Conservation (phyloP, 35 echinoderm and acorn worm species). For the Apostichopus parvimensis region DNA sequence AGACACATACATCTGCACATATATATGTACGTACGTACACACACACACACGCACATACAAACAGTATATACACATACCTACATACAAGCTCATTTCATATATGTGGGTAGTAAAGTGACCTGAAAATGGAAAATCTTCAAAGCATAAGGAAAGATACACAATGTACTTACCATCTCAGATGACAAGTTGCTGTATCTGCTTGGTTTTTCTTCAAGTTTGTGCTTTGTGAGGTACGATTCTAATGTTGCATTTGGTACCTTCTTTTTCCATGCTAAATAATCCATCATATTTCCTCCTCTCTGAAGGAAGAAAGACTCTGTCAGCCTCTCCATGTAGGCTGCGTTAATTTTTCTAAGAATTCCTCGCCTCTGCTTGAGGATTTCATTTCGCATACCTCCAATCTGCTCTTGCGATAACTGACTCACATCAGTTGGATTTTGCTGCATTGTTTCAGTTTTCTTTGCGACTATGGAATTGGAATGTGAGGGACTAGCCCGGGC, state of each 20-base stretch:
- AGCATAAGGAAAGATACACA: not conserved
- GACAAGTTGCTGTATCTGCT: conserved; percentile 20
- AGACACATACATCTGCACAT: too few species aligned
- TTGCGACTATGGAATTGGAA: conserved; percentile 80
- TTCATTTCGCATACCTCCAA: conserved; percentile 75
- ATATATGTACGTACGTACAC: too few species aligned
- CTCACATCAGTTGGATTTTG: conserved; percentile 41
- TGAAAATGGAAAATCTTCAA: too few species aligned
- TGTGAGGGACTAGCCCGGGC: conserved; percentile 93
- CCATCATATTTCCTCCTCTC: conserved; percentile 96
- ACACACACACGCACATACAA: too few species aligned
- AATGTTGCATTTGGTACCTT: conserved; percentile 71
- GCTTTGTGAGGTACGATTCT: conserved; percentile 65
- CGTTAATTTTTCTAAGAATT: conserved; percentile 79
- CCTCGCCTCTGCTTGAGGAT: conserved; percentile 75
- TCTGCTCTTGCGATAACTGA: conserved; percentile 65
- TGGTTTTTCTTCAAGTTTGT: conserved; percentile 75
- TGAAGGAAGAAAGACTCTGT: conserved; percentile 95
- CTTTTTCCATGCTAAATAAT: conserved; percentile 89
- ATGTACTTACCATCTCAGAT: conserved; percentile 12
- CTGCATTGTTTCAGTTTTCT: conserved; percentile 63
- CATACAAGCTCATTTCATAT: too few species aligned
- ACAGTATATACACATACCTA: too few species aligned
- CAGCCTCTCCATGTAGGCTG: conserved; percentile 85
- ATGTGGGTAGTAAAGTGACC: too few species aligned